Percentiles rank a stretch among this genome's conserved stretches.
phyloP scores from a whole-genome alignment of 2,797 vertebrate species.

The Sus cebifrons region DNA sequence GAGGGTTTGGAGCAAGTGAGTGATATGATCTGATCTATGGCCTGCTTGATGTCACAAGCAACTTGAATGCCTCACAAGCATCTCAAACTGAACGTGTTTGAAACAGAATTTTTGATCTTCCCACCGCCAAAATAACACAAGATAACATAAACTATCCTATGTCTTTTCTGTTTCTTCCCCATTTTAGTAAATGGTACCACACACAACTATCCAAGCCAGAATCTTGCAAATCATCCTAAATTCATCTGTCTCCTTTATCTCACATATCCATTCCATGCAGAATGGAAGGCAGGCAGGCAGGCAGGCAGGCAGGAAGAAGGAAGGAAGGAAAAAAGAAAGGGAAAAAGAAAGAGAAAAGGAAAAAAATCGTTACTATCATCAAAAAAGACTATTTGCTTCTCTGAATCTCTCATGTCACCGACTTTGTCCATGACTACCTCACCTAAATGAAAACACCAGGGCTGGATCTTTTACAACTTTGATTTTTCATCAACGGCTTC shows the following conservation, averaged over 20 bases:
- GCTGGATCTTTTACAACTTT: neutral
- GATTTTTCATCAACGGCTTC: neutral
- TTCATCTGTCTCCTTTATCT: constrained; percentile 9
- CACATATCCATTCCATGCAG: neutral
- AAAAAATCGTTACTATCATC: neutral
- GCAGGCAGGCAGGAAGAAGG: neutral
- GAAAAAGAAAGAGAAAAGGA: neutral
- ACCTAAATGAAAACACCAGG: neutral
- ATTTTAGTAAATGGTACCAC: constrained; percentile 8
- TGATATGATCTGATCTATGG: neutral
- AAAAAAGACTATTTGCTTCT: neutral
- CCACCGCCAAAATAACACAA: neutral
- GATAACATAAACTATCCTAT: neutral
- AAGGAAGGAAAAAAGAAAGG: neutral
- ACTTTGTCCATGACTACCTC: neutral
- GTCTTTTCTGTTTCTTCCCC: neutral
- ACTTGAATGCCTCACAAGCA: neutral
- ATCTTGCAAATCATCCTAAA: neutral
- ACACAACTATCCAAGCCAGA: neutral
- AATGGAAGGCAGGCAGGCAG: neutral
- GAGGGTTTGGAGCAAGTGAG: neutral
- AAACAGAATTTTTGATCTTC: neutral
- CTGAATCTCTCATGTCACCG: neutral
- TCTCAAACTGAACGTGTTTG: neutral
- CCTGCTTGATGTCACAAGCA: neutral